phyloP scores from a whole-genome alignment of 2,888 invertebrate species.

The Mythimna albipuncta region DNA sequence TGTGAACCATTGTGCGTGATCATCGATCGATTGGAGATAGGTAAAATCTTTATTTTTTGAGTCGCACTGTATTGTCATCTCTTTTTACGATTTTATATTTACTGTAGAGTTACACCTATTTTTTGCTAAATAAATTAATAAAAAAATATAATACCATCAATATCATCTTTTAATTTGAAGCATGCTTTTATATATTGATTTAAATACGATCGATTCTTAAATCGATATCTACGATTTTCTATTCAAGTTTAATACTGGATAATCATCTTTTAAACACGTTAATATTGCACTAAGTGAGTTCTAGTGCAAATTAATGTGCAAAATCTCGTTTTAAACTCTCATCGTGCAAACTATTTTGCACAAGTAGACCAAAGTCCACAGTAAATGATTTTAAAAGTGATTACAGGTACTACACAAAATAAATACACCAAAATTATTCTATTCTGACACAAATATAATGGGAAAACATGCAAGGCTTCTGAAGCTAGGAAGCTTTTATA shows the following conservation, averaged over 20 bases:
- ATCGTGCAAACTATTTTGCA: constrained; percentile 43
- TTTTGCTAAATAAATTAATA: no score
- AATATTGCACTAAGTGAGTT: constrained; percentile 47
- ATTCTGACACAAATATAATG: constrained; percentile 71
- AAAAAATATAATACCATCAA: not conserved
- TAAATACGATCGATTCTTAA: constrained; percentile 9
- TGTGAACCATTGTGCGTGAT: no score
- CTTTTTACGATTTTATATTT: no score
- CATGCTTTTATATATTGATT: constrained; percentile 23
- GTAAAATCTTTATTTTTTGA: not conserved
- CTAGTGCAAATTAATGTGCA: constrained; percentile 53
- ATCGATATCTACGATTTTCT: constrained; percentile 32
- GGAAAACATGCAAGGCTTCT: constrained; percentile 84
- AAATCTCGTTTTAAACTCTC: constrained; percentile 22
- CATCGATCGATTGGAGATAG: not conserved
- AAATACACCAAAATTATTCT: constrained; percentile 66
- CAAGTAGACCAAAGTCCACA: constrained; percentile 23
- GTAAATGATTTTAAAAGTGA: constrained; percentile 29
- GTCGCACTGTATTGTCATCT: not conserved
- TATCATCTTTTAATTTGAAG: not conserved
- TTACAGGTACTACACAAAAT: constrained; percentile 50
- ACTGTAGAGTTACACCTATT: not conserved
- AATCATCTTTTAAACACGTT: constrained; percentile 37
- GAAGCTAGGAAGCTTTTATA: constrained; percentile 82
- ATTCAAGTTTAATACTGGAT: constrained; percentile 24